Percentiles rank a stretch among this genome's conserved stretches.
Conservation (phyloP, 2,113 vertebrate species). For the Pelvicachromis taeniatus region DNA sequence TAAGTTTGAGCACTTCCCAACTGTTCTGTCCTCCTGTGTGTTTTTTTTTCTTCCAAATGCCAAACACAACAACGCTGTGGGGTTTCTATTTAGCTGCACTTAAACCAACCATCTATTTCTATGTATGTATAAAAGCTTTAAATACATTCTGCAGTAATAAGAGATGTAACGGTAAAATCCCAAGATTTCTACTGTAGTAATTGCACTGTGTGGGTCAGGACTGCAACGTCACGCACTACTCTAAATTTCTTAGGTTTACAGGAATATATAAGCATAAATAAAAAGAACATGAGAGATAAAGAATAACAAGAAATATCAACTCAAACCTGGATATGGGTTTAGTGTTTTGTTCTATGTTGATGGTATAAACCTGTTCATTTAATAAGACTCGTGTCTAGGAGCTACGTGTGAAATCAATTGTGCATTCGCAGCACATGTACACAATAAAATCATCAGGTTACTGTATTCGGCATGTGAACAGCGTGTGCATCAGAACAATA, state of each 20-base stretch:
- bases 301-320: background rate
- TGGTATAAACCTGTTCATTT: background rate
- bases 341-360: background rate
- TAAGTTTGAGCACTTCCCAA: background rate
- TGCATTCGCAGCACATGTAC: background rate
- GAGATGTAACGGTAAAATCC: background rate
- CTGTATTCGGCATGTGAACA: background rate
- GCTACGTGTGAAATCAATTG: background rate
- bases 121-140: background rate
- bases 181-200: background rate
- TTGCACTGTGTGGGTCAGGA: background rate
- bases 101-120: background rate
- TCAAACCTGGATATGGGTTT: background rate
- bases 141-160: background rate
- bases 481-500: background rate
- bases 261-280: conserved; percentile 24
- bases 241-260: background rate
- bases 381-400: background rate
- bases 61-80: background rate
- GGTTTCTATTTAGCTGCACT: background rate
- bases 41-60: background rate
- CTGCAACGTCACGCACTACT: conserved; percentile 1
- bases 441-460: background rate
- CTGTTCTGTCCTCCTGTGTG: background rate
- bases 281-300: conserved; percentile 1